A percentile compares a stretch with the other conserved stretches of the same genome.
These are phyloP conservation scores for Adelognathus sp. DNA, from an alignment of 2,888 invertebrate species.

Conservation along the genomic window DNA sequence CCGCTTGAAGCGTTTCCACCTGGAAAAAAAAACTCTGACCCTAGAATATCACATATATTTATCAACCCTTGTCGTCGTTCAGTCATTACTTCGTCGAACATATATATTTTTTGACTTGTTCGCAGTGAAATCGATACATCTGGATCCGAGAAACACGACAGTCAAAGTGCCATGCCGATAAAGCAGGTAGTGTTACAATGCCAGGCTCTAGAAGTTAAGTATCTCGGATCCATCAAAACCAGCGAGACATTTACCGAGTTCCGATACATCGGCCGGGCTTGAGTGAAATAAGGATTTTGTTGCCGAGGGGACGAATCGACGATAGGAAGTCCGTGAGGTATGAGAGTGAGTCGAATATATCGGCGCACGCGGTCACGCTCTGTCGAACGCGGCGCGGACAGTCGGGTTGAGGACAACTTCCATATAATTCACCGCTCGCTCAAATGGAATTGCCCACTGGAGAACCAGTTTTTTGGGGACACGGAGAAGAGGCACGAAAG, in stretches of 20 bases:
- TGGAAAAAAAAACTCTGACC: background rate
- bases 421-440: constrained; percentile 56
- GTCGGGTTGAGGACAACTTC: constrained; percentile 54
- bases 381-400: constrained; percentile 47
- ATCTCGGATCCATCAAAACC: background rate
- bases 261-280: background rate
- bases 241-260: background rate
- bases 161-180: background rate
- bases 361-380: constrained; percentile 54
- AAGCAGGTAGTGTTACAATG: background rate
- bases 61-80: background rate
- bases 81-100: too few species aligned
- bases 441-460: constrained; percentile 50
- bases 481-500: constrained; percentile 33
- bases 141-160: background rate
- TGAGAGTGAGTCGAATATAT: constrained; percentile 46
- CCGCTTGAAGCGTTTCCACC: too few species aligned
- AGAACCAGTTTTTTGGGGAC: constrained; percentile 57
- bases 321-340: constrained; percentile 9
- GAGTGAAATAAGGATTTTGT: constrained; percentile 17
- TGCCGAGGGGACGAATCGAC: background rate
- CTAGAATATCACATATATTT: background rate
- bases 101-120: background rate
- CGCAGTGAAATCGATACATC: background rate
- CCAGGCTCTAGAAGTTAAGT: background rate